These are phyloP conservation scores for Dinothrombium tinctorium DNA, from an alignment of 1,140 invertebrate species.

Conservation along the genomic window DNA sequence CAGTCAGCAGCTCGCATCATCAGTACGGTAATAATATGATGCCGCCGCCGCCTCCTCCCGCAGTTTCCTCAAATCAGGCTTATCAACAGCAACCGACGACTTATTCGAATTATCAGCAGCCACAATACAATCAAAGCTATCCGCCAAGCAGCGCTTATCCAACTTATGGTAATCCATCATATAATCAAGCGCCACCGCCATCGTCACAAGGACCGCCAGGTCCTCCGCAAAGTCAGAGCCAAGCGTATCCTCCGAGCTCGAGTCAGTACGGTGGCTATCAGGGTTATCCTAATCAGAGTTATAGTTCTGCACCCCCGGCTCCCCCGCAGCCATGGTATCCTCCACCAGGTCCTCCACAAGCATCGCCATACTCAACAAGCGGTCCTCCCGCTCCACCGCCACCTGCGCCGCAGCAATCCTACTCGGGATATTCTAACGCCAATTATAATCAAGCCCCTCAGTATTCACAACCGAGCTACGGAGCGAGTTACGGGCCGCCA, in stretches of 20 bases:
- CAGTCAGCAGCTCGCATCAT: not conserved
- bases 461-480: not conserved
- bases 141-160: not conserved
- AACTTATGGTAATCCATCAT: not conserved
- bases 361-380: not conserved
- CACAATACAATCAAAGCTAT: not conserved
- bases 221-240: no score
- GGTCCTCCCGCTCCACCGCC: not conserved
- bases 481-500: not conserved
- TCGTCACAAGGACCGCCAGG: not conserved
- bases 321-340: not conserved
- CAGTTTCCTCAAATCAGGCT: no score
- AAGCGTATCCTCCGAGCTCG: no score
- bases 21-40: not conserved
- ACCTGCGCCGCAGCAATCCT: not conserved
- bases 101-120: not conserved
- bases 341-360: not conserved
- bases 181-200: not conserved
- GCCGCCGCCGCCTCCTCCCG: not conserved
- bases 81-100: not conserved
- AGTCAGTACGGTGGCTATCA: no score
- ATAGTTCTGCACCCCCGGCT: not conserved
- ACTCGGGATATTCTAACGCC: not conserved
- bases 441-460: conserved; percentile 1
- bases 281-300: no score